phyloP scores from a whole-genome alignment of 2,888 invertebrate species.

The Seira musarum region DNA sequence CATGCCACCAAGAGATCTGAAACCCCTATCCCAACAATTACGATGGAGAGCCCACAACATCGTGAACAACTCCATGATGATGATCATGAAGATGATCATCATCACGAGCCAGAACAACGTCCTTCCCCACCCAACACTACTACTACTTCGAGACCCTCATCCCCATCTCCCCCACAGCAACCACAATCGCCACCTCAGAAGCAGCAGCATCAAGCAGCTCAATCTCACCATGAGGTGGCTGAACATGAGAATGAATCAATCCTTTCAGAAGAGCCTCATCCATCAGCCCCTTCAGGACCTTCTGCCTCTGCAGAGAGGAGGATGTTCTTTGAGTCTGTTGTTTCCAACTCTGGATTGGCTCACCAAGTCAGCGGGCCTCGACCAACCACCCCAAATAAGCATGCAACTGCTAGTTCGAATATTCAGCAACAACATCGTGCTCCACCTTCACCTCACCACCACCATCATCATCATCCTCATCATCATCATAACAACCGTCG shows the following conservation, averaged over 20 bases:
- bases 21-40: too few species aligned
- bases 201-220: not conserved
- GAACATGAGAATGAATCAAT: not conserved
- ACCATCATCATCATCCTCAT: not conserved
- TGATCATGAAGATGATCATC: constrained; percentile 1
- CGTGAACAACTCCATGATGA: not conserved
- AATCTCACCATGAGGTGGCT: not conserved
- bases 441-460: not conserved
- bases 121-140: not conserved
- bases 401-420: not conserved
- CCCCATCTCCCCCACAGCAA: not conserved
- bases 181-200: not conserved
- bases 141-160: not conserved
- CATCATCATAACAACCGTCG: not conserved
- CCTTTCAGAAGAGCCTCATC: not conserved
- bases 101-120: not conserved
- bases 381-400: not conserved
- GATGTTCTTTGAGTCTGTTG: constrained; percentile 14
- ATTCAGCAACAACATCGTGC: constrained; percentile 13
- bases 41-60: too few species aligned
- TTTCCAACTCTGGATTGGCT: constrained; percentile 6
- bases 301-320: constrained; percentile 24
- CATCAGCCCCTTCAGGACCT: not conserved
- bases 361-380: constrained; percentile 14
- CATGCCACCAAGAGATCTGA: too few species aligned